Percentiles rank a stretch among this genome's conserved stretches.
These are phyloP conservation scores for Smutsia temminckii DNA, from an alignment of 2,797 vertebrate genomes.

Conservation along the genomic window DNA sequence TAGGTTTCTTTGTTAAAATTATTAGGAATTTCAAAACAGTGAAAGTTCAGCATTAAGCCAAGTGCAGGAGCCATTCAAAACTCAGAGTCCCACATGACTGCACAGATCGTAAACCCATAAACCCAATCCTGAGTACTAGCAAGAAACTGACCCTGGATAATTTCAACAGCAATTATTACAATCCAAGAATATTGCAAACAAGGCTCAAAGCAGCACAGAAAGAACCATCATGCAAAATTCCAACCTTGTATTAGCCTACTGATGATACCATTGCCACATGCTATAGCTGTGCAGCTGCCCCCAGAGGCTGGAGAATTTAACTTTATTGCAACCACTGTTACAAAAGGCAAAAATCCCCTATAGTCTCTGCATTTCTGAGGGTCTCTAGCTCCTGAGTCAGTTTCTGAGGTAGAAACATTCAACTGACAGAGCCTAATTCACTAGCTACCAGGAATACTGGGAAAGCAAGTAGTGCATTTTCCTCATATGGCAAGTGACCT, in stretches of 20 bases:
- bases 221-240: not conserved
- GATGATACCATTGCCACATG: not conserved
- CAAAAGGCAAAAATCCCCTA: not conserved
- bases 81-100: not conserved
- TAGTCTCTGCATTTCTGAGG: not conserved
- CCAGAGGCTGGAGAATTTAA: not conserved
- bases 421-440: not conserved
- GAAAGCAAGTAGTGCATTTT: not conserved
- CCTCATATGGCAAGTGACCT: not conserved
- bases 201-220: not conserved
- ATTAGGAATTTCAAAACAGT: not conserved
- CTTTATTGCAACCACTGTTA: not conserved
- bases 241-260: not conserved
- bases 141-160: not conserved
- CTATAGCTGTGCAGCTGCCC: not conserved
- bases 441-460: not conserved
- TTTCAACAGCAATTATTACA: not conserved
- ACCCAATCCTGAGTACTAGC: not conserved
- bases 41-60: not conserved
- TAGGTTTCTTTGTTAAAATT: not conserved
- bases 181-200: not conserved
- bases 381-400: not conserved
- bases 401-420: not conserved
- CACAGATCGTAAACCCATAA: not conserved
- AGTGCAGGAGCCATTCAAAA: not conserved